Percentiles rank a stretch among this genome's conserved stretches.
phyloP scores from a whole-genome alignment of 2,113 vertebrate genomes.

The Hippocampus guttulatus region DNA sequence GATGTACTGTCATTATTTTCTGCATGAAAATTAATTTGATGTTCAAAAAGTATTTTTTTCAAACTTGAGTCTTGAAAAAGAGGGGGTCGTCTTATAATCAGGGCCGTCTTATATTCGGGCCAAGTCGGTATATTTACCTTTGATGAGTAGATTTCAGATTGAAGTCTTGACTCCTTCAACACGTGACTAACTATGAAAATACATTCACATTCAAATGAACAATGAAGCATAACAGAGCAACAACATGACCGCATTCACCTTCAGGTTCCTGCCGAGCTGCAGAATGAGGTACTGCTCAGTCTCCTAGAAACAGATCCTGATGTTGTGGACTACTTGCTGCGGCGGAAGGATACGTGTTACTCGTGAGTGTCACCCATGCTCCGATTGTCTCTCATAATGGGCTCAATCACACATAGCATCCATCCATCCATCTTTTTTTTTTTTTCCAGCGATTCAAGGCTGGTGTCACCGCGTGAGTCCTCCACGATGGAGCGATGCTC shows the following conservation, averaged over 20 bases:
- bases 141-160: too few species aligned
- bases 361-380: slow-evolving; percentile 75
- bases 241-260: background rate
- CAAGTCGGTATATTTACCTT: too few species aligned
- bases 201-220: background rate
- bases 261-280: slow-evolving; percentile 91
- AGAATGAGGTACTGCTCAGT: slow-evolving; percentile 93
- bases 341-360: slow-evolving; percentile 87
- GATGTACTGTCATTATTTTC: too few species aligned
- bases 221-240: background rate
- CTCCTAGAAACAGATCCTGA: slow-evolving; percentile 91
- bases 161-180: too few species aligned
- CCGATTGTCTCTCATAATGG: background rate
- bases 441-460: slow-evolving; percentile 75
- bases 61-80: too few species aligned
- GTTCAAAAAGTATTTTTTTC: too few species aligned
- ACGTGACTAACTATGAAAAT: too few species aligned
- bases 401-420: background rate
- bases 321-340: slow-evolving; percentile 91
- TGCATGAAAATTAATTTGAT: too few species aligned
- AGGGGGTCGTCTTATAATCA: too few species aligned
- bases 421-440: background rate
- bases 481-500: slow-evolving; percentile 78
- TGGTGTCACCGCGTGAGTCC: slow-evolving; percentile 72
- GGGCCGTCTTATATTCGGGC: too few species aligned